Conservation (phyloP, 1,140 invertebrate genomes). For the Drosophila pandora region DNA sequence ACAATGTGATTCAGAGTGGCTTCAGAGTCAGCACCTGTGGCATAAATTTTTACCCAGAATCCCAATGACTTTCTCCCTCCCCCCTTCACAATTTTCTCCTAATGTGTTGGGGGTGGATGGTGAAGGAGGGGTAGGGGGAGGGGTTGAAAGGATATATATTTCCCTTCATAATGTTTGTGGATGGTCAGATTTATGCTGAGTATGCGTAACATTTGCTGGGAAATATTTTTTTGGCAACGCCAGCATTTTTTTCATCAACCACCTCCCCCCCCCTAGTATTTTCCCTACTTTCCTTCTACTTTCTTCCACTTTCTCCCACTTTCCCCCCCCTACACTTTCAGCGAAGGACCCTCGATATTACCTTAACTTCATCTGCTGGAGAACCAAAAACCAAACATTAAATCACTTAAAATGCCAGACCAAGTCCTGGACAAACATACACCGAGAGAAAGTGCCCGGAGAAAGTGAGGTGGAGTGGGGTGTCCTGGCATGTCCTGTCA, state of each 20-base stretch:
- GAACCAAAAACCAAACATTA: constrained; percentile 73
- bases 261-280: not conserved
- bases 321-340: not conserved
- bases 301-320: no score
- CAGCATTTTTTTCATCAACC: constrained; percentile 13
- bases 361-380: constrained; percentile 53
- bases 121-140: no score
- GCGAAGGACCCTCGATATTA: constrained; percentile 8
- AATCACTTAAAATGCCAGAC: constrained; percentile 79
- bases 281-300: constrained; percentile 8
- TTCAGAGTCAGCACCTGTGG: constrained; percentile 59
- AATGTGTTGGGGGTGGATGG: constrained; percentile 10
- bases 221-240: constrained; percentile 53
- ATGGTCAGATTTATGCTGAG: constrained; percentile 74
- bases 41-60: constrained; percentile 49
- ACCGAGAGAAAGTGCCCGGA: constrained; percentile 16
- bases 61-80: not conserved
- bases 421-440: constrained; percentile 72
- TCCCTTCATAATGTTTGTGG: constrained; percentile 56
- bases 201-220: constrained; percentile 68
- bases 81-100: not conserved
- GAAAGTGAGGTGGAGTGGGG: no score
- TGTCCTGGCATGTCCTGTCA: not conserved
- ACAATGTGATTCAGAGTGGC: constrained; percentile 15
- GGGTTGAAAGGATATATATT: constrained; percentile 2